phyloP scores from a whole-genome alignment of 2,888 invertebrate genomes.

The Cheilosia scutellata region DNA sequence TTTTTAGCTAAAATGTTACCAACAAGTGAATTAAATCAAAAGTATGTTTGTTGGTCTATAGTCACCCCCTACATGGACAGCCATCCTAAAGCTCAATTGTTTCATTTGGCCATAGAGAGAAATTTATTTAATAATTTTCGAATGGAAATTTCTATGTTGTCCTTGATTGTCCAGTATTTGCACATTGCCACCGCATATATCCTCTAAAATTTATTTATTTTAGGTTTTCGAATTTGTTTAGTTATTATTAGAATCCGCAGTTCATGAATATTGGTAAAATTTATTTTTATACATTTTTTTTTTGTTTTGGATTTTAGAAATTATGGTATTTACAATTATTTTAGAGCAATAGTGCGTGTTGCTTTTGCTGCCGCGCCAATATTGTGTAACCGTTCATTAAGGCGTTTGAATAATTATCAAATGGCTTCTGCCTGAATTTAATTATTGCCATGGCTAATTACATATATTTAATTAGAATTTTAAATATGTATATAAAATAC shows the following conservation, averaged over 20 bases:
- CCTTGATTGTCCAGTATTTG: constrained; percentile 59
- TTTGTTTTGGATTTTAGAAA: constrained; percentile 37
- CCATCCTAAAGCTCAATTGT: no score
- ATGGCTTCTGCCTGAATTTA: constrained; percentile 19
- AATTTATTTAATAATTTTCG: constrained; percentile 37
- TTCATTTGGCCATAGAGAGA: not conserved
- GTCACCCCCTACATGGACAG: no score
- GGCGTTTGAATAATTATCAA: constrained; percentile 54
- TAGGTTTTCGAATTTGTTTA: constrained; percentile 45
- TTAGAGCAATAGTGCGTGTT: constrained; percentile 30
- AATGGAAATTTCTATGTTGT: constrained; percentile 50
- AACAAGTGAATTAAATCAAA: constrained; percentile 50
- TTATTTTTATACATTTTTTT: constrained; percentile 30
- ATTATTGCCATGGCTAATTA: constrained; percentile 6
- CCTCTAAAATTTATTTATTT: constrained; percentile 59
- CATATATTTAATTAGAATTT: constrained; percentile 52
- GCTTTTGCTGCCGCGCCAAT: not conserved
- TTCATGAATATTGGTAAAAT: constrained; percentile 59
- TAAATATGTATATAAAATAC: no score
- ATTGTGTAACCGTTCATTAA: constrained; percentile 53
- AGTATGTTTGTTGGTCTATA: not conserved
- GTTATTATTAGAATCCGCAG: constrained; percentile 32
- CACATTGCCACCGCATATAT: constrained; percentile 53
- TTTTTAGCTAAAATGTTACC: not conserved
- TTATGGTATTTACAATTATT: constrained; percentile 41